phyloP scores from a whole-genome alignment of 2,113 vertebrate genomes.

The Cervus canadensis region DNA sequence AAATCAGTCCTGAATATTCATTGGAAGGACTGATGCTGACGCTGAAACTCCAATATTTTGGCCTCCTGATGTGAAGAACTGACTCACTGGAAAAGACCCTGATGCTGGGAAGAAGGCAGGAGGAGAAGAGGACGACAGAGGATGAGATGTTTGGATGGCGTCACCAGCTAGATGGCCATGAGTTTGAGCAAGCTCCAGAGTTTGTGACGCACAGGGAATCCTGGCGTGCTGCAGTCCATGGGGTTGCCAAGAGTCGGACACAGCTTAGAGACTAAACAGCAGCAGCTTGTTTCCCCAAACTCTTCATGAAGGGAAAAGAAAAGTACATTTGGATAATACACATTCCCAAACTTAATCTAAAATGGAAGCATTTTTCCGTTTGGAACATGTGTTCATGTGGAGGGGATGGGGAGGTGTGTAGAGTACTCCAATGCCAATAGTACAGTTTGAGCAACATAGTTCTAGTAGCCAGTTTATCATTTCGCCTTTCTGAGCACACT shows the following conservation, averaged over 20 bases:
- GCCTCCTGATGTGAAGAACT: neutral
- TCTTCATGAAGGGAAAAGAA: neutral
- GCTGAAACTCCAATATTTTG: neutral
- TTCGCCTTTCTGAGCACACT: neutral
- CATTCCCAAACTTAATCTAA: neutral
- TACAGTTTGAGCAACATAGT: neutral
- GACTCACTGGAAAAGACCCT: neutral
- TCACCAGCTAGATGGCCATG: neutral
- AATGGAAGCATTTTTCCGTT: neutral
- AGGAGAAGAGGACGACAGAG: neutral
- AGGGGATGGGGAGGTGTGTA: rapidly evolving
- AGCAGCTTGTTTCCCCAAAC: neutral
- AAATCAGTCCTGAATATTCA: neutral
- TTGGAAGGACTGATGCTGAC: neutral
- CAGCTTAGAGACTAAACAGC: rapidly evolving
- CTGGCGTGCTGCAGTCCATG: neutral
- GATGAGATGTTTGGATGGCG: neutral
- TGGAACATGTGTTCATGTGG: neutral
- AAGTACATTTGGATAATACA: neutral
- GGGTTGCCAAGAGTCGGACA: neutral
- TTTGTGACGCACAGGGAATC: neutral
- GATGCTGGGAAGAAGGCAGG: neutral
- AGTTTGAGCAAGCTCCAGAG: neutral
- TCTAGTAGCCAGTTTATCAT: neutral
- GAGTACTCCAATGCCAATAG: no score